Conservation (phyloP, 1,140 invertebrate genomes). For the Lycorma delicatula region DNA sequence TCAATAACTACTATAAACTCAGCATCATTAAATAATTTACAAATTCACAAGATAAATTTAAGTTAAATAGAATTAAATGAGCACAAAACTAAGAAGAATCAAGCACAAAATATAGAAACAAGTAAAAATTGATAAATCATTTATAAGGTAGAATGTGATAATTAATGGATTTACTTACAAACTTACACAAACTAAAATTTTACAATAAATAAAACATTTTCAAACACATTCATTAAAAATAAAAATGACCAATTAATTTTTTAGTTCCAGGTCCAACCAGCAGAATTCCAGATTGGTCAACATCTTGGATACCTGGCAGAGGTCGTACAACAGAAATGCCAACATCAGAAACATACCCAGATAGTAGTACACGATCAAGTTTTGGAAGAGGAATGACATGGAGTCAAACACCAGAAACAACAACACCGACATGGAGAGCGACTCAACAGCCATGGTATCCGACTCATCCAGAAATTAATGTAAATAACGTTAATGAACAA, state of each 20-base stretch:
- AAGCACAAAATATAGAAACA: no score
- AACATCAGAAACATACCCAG: not conserved
- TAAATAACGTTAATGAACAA: constrained; percentile 36
- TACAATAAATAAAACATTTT: no score
- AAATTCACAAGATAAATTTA: no score
- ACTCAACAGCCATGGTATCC: constrained; percentile 24
- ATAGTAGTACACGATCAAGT: constrained; percentile 26
- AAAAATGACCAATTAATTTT: no score
- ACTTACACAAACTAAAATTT: no score
- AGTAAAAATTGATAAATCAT: not conserved
- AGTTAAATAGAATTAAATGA: no score
- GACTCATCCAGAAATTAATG: constrained; percentile 34
- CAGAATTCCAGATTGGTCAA: constrained; percentile 9
- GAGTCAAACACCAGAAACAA: constrained; percentile 27
- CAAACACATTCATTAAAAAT: no score
- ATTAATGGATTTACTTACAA: not conserved
- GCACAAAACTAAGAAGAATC: no score
- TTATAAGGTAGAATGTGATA: not conserved
- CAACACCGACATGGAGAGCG: constrained; percentile 36
- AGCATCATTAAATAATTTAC: no score
- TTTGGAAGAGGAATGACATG: constrained; percentile 42
- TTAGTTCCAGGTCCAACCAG: constrained; percentile 1
- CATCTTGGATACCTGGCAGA: constrained; percentile 18
- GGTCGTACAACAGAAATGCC: constrained; percentile 21
- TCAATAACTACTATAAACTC: no score